Evolutionary conservation across 2,888 invertebrate species (phyloP), one percentile per base, ranked within the genome.

Genomic region (Sphecodes monilicornis): DNA sequence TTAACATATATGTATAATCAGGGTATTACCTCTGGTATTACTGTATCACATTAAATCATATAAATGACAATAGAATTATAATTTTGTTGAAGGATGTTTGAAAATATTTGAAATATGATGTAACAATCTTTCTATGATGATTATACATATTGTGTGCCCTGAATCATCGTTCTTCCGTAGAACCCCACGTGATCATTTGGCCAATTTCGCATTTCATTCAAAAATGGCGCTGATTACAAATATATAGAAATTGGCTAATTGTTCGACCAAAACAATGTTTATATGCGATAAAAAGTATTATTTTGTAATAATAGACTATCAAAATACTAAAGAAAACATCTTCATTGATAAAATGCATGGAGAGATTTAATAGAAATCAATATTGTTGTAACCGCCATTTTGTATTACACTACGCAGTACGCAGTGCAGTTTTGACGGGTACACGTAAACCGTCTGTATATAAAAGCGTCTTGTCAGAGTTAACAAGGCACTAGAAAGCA

Each of bases 161-260:
- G 88, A 90, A 71, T 90, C 90, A 90, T 90, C 82, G 46, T 72
- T 36, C 76, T 50, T 36, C 54, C 57, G n/a, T 39, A 16, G 11
- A 36, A 18, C 43, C 22, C 80, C 85, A 90, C 86, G 78, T 90
- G 90, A 77, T 36, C 11, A 57, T 18, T 73, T 73, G 77, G 88
- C 89, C 84, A 92, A 90, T 89, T 79, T 69, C 36, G 88, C 92
- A 73, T 90, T 73, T 93, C 92, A 92, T 91, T 85, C 86, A 86
- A 88, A 89, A 76, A 92, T 91, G 92, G 91, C 90, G 88, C 66
- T 80, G 78, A 29, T 50, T 29, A 1, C 4, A 22, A 41, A n/a
- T 70, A 26, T 22, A 18, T n/a, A n/a, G 43, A 70, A 78, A 64
- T 70, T 39, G 11, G 6, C 1, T 6, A 50, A n/a, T 66, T 36